These are phyloP conservation scores for Brachionus koreanus DNA, from an alignment of 1,140 invertebrate genomes.

Conservation along the genomic window DNA sequence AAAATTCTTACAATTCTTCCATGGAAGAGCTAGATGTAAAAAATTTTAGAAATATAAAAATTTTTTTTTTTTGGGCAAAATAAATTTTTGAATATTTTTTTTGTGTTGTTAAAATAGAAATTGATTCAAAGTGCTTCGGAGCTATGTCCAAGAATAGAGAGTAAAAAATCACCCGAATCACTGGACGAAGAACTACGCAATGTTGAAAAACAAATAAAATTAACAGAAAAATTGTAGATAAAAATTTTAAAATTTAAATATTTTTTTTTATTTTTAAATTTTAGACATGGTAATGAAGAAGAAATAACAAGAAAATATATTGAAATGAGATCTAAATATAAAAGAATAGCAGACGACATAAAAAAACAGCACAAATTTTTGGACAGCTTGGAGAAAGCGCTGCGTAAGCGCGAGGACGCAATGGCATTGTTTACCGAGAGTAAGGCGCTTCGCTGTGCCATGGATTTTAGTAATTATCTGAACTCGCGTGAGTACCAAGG, in stretches of 20 bases:
- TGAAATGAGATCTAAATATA: conserved; percentile 51
- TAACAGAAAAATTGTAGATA: conserved; percentile 52
- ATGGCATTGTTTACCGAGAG: conserved; percentile 49
- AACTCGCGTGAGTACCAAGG: conserved; percentile 53
- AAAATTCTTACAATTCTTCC: conserved; percentile 26
- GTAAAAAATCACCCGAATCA: conserved; percentile 49
- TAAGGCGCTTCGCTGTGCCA: conserved; percentile 47
- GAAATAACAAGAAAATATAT: conserved; percentile 53
- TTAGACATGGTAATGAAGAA: conserved; percentile 53
- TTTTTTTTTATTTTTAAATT: background rate
- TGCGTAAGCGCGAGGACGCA: conserved; percentile 50
- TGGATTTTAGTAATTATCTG: conserved; percentile 52
- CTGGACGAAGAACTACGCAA: conserved; percentile 45
- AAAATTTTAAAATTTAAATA: background rate
- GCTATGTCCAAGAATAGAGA: conserved; percentile 51
- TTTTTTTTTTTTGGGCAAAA: background rate
- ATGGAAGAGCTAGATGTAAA: conserved; percentile 31
- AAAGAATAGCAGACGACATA: conserved; percentile 52
- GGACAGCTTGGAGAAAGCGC: conserved; percentile 48
- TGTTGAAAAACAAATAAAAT: conserved; percentile 49
- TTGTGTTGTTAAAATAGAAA: background rate
- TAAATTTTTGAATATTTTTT: background rate
- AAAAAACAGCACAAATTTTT: conserved; percentile 48
- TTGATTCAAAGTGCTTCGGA: conserved; percentile 49
- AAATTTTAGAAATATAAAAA: too few species aligned